Conservation (phyloP, 2,797 vertebrate genomes). For the Sternotherus odoratus region DNA sequence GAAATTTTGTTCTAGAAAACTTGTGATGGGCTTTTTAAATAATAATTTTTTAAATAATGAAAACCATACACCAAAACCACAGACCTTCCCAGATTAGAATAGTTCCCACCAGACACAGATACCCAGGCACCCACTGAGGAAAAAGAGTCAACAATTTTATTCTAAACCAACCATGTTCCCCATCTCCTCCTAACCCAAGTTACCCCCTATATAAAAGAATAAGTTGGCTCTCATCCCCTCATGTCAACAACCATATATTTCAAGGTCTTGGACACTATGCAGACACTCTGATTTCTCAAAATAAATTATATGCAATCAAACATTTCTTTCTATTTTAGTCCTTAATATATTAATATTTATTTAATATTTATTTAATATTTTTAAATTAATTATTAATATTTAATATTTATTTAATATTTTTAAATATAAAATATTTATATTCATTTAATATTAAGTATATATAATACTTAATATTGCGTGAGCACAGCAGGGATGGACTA, state of each 20-base stretch:
- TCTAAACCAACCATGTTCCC: not conserved
- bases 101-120: not conserved
- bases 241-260: not conserved
- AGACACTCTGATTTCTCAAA: not conserved
- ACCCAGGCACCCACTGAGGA: not conserved
- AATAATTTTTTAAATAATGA: too few species aligned
- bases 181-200: not conserved
- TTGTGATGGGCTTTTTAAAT: not conserved
- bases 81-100: not conserved
- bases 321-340: not conserved
- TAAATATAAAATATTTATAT: too few species aligned
- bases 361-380: too few species aligned
- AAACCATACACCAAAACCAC: not conserved
- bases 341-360: too few species aligned
- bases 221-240: not conserved
- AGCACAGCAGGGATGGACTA: too few species aligned
- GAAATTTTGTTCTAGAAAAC: constrained; percentile 28
- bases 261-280: not conserved
- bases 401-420: too few species aligned
- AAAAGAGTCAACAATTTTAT: not conserved
- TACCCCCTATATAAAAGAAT: not conserved
- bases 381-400: too few species aligned
- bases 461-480: too few species aligned
- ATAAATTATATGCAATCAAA: not conserved
- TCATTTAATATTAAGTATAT: too few species aligned